phyloP scores from a whole-genome alignment of 2,888 invertebrate species.

The Doris montereyensis region DNA sequence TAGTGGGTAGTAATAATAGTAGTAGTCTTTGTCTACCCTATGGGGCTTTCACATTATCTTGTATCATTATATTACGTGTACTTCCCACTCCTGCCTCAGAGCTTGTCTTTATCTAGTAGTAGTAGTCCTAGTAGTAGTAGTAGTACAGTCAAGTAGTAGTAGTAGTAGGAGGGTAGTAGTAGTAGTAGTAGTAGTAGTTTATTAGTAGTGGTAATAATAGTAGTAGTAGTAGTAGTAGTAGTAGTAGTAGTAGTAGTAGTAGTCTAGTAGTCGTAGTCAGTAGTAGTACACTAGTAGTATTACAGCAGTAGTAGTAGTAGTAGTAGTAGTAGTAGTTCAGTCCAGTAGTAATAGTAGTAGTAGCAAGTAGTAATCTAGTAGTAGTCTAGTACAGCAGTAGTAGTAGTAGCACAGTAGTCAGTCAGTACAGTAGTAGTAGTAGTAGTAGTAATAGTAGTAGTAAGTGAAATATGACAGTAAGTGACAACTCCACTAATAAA shows the following conservation, averaged over 20 bases:
- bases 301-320: conserved; percentile 4
- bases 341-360: conserved; percentile 6
- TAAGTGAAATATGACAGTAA: no score
- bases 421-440: background rate
- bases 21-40: background rate
- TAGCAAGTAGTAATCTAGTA: background rate
- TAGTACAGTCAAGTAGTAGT: background rate
- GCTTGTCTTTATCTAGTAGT: background rate
- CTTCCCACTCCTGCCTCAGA: background rate
- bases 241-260: background rate
- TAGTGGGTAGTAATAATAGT: background rate
- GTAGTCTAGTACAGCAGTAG: conserved; percentile 5
- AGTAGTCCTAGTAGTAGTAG: no score
- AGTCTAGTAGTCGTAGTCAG: no score
- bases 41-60: no score
- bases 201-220: background rate
- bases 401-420: background rate
- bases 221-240: background rate
- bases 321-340: conserved; percentile 9
- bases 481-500: no score
- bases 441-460: no score
- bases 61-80: background rate
- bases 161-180: background rate
- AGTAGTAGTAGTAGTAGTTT: background rate
- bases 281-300: conserved; percentile 4